These are phyloP conservation scores for Drosophila borborema DNA, from an alignment of 2,888 invertebrate species.

Conservation along the genomic window DNA sequence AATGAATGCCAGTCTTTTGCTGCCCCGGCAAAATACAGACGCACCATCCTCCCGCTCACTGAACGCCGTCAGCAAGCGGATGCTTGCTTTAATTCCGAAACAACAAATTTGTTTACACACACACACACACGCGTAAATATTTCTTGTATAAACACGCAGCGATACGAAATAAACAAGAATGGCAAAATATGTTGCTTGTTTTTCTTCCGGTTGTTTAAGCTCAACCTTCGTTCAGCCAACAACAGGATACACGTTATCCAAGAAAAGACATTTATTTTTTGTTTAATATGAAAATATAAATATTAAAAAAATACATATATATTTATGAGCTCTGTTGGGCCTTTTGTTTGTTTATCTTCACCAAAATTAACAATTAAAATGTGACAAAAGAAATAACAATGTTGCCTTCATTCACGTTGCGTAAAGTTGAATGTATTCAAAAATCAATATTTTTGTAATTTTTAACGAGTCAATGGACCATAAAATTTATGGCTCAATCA, in stretches of 20 bases:
- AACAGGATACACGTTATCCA: constrained; percentile 10
- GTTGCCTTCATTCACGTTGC: neutral
- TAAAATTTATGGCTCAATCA: no score
- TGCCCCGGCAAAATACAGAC: constrained; percentile 8
- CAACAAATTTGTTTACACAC: constrained; percentile 14
- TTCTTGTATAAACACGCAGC: neutral
- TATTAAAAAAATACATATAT: neutral
- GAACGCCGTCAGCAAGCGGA: constrained; percentile 9
- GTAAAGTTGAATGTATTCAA: neutral
- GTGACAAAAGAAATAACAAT: neutral
- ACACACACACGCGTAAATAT: neutral
- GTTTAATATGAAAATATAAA: neutral
- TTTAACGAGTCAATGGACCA: no score
- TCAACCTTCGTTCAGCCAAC: neutral
- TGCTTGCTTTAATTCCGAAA: constrained; percentile 1
- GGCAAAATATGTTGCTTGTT: constrained; percentile 11
- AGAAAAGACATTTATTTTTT: neutral
- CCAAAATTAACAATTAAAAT: neutral
- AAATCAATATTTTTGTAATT: neutral
- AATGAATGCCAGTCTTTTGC: constrained; percentile 44
- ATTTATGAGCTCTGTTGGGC: neutral
- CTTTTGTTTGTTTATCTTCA: neutral
- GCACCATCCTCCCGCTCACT: neutral
- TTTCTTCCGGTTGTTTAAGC: constrained; percentile 15
- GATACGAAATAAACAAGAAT: neutral